Base-by-base conservation (phyloP, 1,140 invertebrate species). In the Teleogryllus occipitalis region DNA sequence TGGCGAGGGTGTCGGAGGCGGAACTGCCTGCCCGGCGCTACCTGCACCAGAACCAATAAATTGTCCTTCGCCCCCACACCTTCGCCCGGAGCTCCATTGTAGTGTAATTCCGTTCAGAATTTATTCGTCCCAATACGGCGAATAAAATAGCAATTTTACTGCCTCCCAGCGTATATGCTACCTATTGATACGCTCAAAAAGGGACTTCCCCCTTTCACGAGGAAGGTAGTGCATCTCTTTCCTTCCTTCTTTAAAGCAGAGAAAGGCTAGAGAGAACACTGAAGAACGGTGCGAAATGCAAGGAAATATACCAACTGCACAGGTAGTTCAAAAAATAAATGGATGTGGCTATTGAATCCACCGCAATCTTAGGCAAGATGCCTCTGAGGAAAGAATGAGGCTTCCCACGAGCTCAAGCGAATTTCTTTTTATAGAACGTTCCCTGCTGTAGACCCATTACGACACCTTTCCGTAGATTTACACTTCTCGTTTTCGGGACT, bases 71-170 rank as follows among this genome's bases (percentile, higher is more conserved):
- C 54, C 10, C 10, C 54, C 18, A 18, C 54, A 65, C 54, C 54
- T 65, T 18, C 10, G 10, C 18, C 10, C 18, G 54, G 18, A 18
- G 54, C 54, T 65, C 54, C 54, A 65, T 65, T 65, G 54, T 65
- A 65, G 54, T 65, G 54, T 65, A 65, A 65, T 65, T 65, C 54
- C 54, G 54, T 65, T 65, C 54, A 65, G 54, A 65, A 65, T 65
- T 65, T 65, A 65, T 65, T 65, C 54, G 54, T 65, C 54, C 54
- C 54, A 65, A 65, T 65, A 65, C 54, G 54, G 54, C 54, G 54
- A 65, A 65, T 65, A 65, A 65, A 65, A 65, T 65, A 65, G 54
- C 54, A 65, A 65, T 65, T 65, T 65, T 65, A 65, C 54, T 65
- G 54, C 54, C 54, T 65, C 54, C 54, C 10, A 18, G 54, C 54